Conservation (phyloP, 2,113 vertebrate species). For the Spilogale gracilis region DNA sequence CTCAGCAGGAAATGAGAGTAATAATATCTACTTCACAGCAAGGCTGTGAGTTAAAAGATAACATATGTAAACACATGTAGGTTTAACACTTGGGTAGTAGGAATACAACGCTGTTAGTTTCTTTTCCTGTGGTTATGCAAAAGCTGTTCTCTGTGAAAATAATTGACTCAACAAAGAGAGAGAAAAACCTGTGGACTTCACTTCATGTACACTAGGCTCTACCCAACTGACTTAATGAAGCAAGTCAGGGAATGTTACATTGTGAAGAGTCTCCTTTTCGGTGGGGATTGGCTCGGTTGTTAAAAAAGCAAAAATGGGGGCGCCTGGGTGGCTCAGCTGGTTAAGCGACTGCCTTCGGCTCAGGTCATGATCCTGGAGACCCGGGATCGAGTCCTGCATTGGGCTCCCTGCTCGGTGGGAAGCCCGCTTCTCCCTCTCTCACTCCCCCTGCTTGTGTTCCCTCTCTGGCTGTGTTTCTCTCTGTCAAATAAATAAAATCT, state of each 20-base stretch:
- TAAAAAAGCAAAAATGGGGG: not conserved
- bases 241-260: not conserved
- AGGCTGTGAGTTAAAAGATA: not conserved
- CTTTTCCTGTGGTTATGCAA: conserved; percentile 20
- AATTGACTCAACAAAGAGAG: not conserved
- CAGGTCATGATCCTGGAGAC: too few relatives aligned
- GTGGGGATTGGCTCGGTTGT: not conserved
- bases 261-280: not conserved
- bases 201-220: not conserved
- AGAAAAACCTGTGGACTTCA: not conserved
- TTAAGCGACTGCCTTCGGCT: too few relatives aligned
- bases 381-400: too few relatives aligned
- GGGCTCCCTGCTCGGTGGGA: too few relatives aligned
- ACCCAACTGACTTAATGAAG: not conserved
- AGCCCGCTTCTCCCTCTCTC: too few relatives aligned
- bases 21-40: not conserved
- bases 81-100: not conserved
- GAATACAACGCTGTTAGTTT: not conserved
- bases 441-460: too few relatives aligned
- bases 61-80: not conserved
- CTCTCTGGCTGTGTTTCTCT: too few relatives aligned
- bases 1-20: not conserved
- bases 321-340: too few relatives aligned
- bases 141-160: conserved; percentile 48
- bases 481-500: too few relatives aligned